A percentile compares a stretch with the other conserved stretches of the same genome.
Evolutionary conservation across 64 coral and sea anemone species (phyloP).

Genomic region (Porites australiensis): DNA sequence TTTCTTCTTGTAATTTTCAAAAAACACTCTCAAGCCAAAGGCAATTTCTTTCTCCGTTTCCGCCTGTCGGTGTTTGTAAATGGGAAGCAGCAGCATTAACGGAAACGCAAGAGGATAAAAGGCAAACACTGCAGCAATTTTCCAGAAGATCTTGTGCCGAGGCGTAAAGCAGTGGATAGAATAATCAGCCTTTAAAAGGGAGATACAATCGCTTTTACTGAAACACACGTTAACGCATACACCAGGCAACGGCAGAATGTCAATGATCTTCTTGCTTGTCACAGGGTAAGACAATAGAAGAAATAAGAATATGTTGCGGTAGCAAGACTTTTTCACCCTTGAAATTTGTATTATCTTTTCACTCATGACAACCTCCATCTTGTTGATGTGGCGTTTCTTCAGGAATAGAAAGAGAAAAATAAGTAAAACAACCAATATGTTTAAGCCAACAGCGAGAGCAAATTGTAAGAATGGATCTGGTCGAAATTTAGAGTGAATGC

Average conservation of each 20-base stretch:
- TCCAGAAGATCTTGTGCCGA: slow-evolving; percentile 38
- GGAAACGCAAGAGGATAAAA: slow-evolving; percentile 80
- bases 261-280: slow-evolving; percentile 48
- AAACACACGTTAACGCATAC: background rate
- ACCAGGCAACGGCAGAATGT: slow-evolving; percentile 26
- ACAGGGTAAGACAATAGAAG: slow-evolving; percentile 30
- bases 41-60: background rate
- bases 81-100: slow-evolving; percentile 54
- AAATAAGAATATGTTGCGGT: slow-evolving; percentile 41
- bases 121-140: slow-evolving; percentile 50
- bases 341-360: slow-evolving; percentile 25
- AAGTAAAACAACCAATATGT: slow-evolving; percentile 33
- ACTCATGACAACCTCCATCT: background rate
- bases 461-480: slow-evolving; percentile 65
- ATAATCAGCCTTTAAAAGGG: background rate
- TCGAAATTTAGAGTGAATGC: slow-evolving; percentile 33
- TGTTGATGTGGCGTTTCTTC: slow-evolving; percentile 18
- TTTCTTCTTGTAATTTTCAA: background rate
- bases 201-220: slow-evolving; percentile 6
- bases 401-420: slow-evolving; percentile 53
- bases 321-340: slow-evolving; percentile 25
- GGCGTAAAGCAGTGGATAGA: slow-evolving; percentile 32
- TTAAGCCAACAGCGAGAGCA: slow-evolving; percentile 47
- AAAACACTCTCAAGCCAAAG: background rate
- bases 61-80: slow-evolving; percentile 42